Base-by-base conservation (phyloP, 2,797 vertebrate genomes). In the Harpagifer antarcticus region DNA sequence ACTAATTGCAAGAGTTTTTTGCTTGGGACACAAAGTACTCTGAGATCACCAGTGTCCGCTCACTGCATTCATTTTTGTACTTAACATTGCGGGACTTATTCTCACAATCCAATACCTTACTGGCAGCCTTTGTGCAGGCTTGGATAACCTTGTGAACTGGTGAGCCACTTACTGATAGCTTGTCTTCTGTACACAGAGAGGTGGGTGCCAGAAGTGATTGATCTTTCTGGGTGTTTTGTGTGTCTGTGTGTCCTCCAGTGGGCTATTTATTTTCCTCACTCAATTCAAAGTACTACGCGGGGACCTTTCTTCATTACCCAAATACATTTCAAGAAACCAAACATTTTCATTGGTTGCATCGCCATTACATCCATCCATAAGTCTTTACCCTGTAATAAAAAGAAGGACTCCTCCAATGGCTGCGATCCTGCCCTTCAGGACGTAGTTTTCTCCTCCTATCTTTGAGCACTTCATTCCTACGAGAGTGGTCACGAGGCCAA, bases 391-490 rank as follows among this genome's bases (percentile, higher is more conserved):
- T 96, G 93, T 19, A 98, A 84, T 63, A 98, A 70, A 62, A 96
- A 94, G 42, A 96, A 84, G 3, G 3, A 93, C 81, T n/a, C 97
- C 97, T 10, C 96, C 95, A 0, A 90, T 31, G 1, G 88, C 92
- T 0, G 95, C 95, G 1, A 97, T 76, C 79, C 92, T 95, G 6
- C 94, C 94, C 83, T 97, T 98, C 57, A 94, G 72, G 5, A 89
- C 11, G 60, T 92, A 92, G 82, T 93, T 96, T 20, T 94, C 83
- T 13, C 93, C 94, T 12, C 95, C 96, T 1, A 96, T 84, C 78
- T 93, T 96, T 0, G 95, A 96, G 81, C 97, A 98, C 77, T 96
- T 91, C 88, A 98, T 93, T 3, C 97, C 97, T 12, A 83, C 17
- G 2, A 97, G 91, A 33, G 95, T 94, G 0, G 89, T 86, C 15